Evolutionary conservation across 92 coral and sea anemone species (phyloP).

Genomic region (Parazoanthus swiftii): DNA sequence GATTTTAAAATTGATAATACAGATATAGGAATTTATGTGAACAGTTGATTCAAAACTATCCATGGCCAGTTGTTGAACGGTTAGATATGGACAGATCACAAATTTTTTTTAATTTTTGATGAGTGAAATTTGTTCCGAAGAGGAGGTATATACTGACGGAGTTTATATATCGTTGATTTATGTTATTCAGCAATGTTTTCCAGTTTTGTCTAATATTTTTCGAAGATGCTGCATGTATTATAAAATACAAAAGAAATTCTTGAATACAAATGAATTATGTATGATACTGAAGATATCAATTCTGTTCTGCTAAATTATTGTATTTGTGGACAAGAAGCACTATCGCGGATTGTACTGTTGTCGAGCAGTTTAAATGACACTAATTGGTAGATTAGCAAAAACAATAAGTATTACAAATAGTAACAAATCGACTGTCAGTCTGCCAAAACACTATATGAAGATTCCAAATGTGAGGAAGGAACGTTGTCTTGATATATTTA

Average conservation of each 20-base stretch:
- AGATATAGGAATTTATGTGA: neutral
- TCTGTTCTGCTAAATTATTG: constrained; percentile 29
- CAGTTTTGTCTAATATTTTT: constrained; percentile 20
- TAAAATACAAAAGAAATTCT: constrained; percentile 9
- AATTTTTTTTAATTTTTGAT: no score
- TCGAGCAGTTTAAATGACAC: neutral
- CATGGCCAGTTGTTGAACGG: neutral
- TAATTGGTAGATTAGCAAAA: neutral
- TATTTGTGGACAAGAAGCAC: neutral
- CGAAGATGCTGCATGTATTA: constrained; percentile 20
- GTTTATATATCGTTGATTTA: neutral
- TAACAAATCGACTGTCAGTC: neutral
- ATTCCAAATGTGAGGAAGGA: neutral
- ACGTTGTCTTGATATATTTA: no score
- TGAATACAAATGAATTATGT: constrained; percentile 20
- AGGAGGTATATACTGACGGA: neutral
- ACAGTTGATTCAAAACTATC: no score
- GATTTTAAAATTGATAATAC: neutral
- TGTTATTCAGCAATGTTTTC: constrained; percentile 20
- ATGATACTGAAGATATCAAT: constrained; percentile 16
- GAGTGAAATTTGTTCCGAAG: neutral
- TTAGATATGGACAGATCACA: neutral
- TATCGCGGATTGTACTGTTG: neutral
- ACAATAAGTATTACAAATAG: neutral
- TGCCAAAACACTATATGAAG: neutral